Evolutionary conservation across 2,888 invertebrate genomes (phyloP).

Genomic region (Mystacides longicornis): DNA sequence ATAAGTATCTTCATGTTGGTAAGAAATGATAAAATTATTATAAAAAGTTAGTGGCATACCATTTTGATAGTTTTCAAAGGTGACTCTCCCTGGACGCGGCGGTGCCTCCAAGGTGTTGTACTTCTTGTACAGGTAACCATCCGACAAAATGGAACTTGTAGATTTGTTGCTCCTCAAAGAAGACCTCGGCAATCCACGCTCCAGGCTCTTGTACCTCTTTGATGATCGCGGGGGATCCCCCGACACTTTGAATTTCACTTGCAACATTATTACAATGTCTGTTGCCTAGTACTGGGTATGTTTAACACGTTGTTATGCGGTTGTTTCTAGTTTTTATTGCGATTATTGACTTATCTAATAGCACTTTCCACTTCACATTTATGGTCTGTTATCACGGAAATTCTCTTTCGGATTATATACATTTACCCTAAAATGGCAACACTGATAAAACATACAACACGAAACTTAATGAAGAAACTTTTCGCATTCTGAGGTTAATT

Average conservation of each 20-base stretch:
- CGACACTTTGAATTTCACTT: slow-evolving; percentile 44
- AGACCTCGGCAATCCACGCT: not conserved
- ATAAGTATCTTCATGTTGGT: no score
- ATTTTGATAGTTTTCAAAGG: slow-evolving; percentile 10
- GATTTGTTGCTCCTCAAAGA: not conserved
- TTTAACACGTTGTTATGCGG: no score
- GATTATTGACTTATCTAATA: no score
- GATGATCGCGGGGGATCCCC: slow-evolving; percentile 38
- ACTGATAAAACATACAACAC: no score
- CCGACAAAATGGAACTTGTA: not conserved
- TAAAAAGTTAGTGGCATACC: slow-evolving; percentile 3
- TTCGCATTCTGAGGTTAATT: no score
- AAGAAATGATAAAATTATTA: no score
- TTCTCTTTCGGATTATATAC: no score
- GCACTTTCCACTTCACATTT: no score
- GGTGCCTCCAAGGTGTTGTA: slow-evolving; percentile 18
- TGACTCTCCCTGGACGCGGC: slow-evolving; percentile 15
- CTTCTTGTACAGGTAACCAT: slow-evolving; percentile 1
- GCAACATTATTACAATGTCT: slow-evolving; percentile 35
- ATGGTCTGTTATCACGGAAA: no score
- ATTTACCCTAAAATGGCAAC: no score
- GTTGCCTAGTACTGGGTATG: not conserved
- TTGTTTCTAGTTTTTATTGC: no score
- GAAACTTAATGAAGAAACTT: no score
- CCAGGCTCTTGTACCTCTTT: not conserved